Base-by-base conservation (phyloP, 2,888 invertebrate species). In the Melanophora roralis region DNA sequence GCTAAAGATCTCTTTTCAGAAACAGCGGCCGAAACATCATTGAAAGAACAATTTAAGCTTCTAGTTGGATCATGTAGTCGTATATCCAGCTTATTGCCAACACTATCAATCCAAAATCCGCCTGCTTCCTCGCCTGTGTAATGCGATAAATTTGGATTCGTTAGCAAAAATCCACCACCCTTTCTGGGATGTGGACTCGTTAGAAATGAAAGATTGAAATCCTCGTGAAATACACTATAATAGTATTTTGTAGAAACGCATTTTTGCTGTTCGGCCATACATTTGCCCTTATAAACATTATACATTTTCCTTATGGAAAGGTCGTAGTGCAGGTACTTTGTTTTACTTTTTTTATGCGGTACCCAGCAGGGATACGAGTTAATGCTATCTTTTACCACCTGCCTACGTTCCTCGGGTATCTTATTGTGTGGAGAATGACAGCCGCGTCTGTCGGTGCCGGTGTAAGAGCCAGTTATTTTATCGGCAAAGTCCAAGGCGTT, bases 101-200 rank as follows among this genome's bases (percentile, higher is more conserved):
- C 45, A 12, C 34, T 14, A 47, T 67, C 53, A 21, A 78, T n/a
- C 83, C 83, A 83, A 55, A 65, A 73, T 14, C 83, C 83, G 2
- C 83, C 83, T 0, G 14, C 32, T 49, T 83, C 83, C 34, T 82
- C 79, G 14, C 83, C 83, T 0, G 83, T 83, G 40, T 79, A 83
- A 27, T 79, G 74, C 0, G 83, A 83, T 40, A 82, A 76, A 49
- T 82, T 81, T 4, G 78, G 76, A 78, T 82, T 83, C 0, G 38
- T 38, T 21, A 75, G 76, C 1, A 77, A 16, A 32, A 72, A 77
- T 3, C 77, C 77, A 7, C 47, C 53, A 6, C 72, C 51, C 19
- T 67, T 65, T 47, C 34, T 72, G 0, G 72, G 72, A 16, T 53
- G 19, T 0, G 77, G 71, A 51, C 36, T 67, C 12, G 47, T 49